Percentiles rank a stretch among this genome's conserved stretches.
Conservation (phyloP, 2,113 vertebrate species). For the Mionectes macconnelli region DNA sequence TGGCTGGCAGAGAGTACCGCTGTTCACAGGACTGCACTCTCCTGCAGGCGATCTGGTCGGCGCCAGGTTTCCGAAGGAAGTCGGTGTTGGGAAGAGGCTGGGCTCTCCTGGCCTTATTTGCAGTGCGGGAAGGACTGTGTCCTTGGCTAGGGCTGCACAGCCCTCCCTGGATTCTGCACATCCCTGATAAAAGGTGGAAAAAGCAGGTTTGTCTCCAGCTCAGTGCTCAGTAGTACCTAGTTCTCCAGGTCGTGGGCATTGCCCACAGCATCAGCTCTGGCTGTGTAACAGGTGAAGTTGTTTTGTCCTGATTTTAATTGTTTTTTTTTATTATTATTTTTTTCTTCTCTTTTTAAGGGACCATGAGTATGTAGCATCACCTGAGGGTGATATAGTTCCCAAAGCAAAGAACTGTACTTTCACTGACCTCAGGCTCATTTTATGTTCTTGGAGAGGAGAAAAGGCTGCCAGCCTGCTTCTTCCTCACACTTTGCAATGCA, state of each 20-base stretch:
- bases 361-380: not conserved
- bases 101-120: not conserved
- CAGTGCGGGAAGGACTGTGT: not conserved
- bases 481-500: not conserved
- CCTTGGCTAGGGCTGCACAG: not conserved
- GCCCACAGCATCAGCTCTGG: not conserved
- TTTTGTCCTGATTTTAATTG: not conserved
- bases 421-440: not conserved
- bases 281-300: not conserved
- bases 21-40: not conserved
- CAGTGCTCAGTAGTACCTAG: not conserved
- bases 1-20: not conserved
- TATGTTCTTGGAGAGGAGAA: rapidly evolving
- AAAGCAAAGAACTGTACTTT: not conserved
- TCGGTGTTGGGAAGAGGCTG: not conserved
- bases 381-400: not conserved
- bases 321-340: not conserved
- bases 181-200: not conserved
- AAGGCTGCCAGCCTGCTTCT: not conserved
- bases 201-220: not conserved
- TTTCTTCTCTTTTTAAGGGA: not conserved
- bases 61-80: slow-evolving; percentile 41
- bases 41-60: not conserved
- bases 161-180: not conserved
- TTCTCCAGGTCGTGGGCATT: not conserved